These are phyloP conservation scores for Hemicordylus capensis DNA, from an alignment of 2,113 vertebrate genomes.

Conservation along the genomic window DNA sequence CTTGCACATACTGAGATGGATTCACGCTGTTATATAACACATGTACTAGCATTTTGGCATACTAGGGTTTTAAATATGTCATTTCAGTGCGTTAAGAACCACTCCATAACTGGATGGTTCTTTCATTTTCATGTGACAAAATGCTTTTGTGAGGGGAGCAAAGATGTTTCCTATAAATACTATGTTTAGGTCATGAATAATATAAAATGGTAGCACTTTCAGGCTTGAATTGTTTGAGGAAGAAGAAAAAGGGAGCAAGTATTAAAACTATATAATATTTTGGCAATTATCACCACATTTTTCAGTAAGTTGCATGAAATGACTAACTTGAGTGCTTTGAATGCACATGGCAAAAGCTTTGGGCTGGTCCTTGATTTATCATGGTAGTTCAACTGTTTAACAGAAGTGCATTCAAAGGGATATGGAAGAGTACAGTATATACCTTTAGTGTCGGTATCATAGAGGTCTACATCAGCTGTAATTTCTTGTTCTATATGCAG, in stretches of 20 bases:
- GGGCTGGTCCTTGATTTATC: background rate
- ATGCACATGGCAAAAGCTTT: background rate
- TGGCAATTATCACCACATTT: background rate
- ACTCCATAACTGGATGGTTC: conserved; percentile 1
- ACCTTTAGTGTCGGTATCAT: background rate
- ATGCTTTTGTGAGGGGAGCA: conserved; percentile 21
- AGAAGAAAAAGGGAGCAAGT: background rate
- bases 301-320: background rate
- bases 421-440: background rate
- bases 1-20: conserved; percentile 20
- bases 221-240: conserved; percentile 31
- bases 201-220: conserved; percentile 36
- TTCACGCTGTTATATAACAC: conserved; percentile 10
- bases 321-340: background rate
- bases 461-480: background rate
- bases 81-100: conserved; percentile 8
- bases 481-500: background rate
- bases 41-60: background rate
- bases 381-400: background rate
- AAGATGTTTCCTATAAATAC: background rate
- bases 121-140: background rate
- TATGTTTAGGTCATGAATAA: conserved; percentile 20
- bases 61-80: background rate
- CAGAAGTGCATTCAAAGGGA: background rate
- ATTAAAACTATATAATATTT: background rate